A percentile compares a stretch with the other conserved stretches of the same genome.
Conservation (phyloP, 2,888 invertebrate genomes). For the Laothoe populi region DNA sequence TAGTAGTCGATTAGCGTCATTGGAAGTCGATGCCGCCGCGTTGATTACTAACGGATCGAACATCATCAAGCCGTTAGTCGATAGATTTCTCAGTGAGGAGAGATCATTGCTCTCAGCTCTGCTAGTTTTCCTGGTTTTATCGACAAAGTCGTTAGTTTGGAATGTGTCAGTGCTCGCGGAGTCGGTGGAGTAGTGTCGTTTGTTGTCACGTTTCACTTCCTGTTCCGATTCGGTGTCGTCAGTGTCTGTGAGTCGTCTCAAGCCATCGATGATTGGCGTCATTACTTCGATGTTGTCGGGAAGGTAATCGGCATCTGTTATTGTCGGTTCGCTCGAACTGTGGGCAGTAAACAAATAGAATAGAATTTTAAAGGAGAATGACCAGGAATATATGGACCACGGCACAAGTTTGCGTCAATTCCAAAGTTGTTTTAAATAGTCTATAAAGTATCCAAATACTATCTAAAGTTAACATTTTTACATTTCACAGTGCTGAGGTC, state of each 20-base stretch:
- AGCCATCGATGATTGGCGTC: constrained; percentile 77
- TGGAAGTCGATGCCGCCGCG: constrained; percentile 64
- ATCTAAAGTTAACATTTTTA: no score
- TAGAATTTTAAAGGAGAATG: no score
- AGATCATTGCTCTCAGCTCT: constrained; percentile 67
- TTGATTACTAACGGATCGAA: constrained; percentile 80
- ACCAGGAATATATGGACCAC: no score
- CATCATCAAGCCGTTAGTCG: constrained; percentile 79
- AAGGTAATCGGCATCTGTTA: constrained; percentile 74
- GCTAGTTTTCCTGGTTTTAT: constrained; percentile 66
- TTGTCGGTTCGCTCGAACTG: constrained; percentile 72
- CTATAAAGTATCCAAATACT: no score
- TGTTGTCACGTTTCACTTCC: constrained; percentile 37
- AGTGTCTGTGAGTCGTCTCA: constrained; percentile 62
- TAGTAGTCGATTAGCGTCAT: constrained; percentile 61
- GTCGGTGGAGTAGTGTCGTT: constrained; percentile 49
- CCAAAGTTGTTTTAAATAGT: no score
- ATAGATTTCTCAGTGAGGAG: constrained; percentile 72
- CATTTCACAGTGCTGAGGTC: no score
- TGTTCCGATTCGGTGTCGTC: constrained; percentile 50
- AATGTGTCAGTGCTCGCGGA: constrained; percentile 64
- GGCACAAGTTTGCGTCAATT: no score
- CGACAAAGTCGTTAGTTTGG: constrained; percentile 51
- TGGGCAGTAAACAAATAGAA: constrained; percentile 30
- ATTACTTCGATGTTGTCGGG: constrained; percentile 81